Conservation (phyloP, 2,113 vertebrate species). For the Platichthys flesus region DNA sequence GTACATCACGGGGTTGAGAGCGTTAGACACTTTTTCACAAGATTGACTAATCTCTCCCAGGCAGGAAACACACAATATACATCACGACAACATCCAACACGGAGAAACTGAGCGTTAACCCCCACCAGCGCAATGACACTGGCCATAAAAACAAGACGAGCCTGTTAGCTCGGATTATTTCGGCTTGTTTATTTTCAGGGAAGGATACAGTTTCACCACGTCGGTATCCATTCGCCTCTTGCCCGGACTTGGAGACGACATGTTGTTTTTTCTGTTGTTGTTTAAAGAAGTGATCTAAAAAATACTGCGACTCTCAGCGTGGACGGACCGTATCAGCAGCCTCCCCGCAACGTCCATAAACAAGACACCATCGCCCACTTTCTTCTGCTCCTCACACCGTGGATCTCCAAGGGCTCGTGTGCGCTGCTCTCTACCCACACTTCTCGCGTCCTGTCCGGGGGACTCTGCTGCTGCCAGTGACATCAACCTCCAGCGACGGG, state of each 20-base stretch:
- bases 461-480: conserved; percentile 62
- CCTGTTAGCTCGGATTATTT: conserved; percentile 11
- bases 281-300: conserved; percentile 72
- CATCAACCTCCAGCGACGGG: conserved; percentile 66
- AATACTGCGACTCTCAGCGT: conserved; percentile 71
- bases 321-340: conserved; percentile 55
- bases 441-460: conserved; percentile 68
- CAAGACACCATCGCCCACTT: conserved; percentile 67
- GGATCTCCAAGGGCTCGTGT: conserved; percentile 13
- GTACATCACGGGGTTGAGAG: conserved; percentile 21
- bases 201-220: conserved; percentile 99
- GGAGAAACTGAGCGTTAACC: conserved; percentile 15
- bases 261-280: conserved; percentile 65
- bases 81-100: background rate
- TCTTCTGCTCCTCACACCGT: conserved; percentile 1
- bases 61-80: background rate
- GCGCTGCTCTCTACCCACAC: conserved; percentile 38
- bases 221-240: conserved; percentile 99
- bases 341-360: conserved; percentile 64
- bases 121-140: conserved; percentile 37
- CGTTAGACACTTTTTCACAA: conserved; percentile 37
- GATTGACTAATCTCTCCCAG: conserved; percentile 15
- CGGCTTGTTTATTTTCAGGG: conserved; percentile 70
- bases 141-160: background rate
- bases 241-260: conserved; percentile 99